A percentile compares a stretch with the other conserved stretches of the same genome.
Evolutionary conservation across 2,888 invertebrate genomes (phyloP).

Genomic region (Himalopsyche tibetana): DNA sequence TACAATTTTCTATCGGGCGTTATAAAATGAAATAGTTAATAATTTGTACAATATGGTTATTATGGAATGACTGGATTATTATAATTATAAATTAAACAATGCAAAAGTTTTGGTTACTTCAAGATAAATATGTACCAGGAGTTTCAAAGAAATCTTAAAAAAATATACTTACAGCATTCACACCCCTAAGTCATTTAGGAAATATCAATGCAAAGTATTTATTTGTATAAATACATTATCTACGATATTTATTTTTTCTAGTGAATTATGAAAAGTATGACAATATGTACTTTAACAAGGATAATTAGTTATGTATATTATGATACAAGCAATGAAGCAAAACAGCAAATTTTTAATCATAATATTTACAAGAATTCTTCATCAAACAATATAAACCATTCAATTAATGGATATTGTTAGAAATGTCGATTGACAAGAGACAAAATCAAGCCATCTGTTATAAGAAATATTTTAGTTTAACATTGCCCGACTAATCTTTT

Average conservation of each 20-base stretch:
- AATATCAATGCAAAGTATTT: no score
- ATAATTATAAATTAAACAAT: no score
- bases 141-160: no score
- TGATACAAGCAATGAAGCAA: neutral
- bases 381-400: neutral
- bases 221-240: neutral
- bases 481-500: neutral
- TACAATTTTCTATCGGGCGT: neutral
- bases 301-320: neutral
- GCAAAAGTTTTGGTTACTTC: no score
- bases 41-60: constrained; percentile 6
- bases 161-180: no score
- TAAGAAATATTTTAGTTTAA: neutral
- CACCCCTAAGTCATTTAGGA: no score
- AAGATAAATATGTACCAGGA: no score
- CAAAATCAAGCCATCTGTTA: neutral
- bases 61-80: neutral
- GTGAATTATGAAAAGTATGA: constrained; percentile 1
- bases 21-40: neutral
- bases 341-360: neutral
- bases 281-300: neutral
- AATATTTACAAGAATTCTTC: neutral
- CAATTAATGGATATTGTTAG: neutral
- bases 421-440: no score
- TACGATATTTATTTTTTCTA: neutral